phyloP scores from a whole-genome alignment of 2,888 invertebrate species.

The Pammene fasciana region DNA sequence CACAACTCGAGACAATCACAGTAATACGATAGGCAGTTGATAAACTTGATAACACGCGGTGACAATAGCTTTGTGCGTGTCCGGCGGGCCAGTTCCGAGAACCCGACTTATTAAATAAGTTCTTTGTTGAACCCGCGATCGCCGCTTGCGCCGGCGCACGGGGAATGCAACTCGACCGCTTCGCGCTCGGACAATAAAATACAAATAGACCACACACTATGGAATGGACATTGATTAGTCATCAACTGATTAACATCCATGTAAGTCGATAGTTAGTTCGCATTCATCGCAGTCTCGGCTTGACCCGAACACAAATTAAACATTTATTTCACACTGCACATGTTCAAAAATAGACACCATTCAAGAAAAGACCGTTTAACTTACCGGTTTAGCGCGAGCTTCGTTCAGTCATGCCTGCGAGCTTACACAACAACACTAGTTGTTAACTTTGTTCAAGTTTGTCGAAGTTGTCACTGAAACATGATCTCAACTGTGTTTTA shows the following conservation, averaged over 20 bases:
- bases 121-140: conserved; percentile 53
- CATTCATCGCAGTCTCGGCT: conserved; percentile 13
- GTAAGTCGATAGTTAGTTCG: conserved; percentile 1
- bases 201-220: conserved; percentile 35
- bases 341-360: conserved; percentile 53
- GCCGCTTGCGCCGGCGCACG: conserved; percentile 44
- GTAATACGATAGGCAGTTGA: conserved; percentile 35
- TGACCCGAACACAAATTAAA: conserved; percentile 10
- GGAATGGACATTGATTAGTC: conserved; percentile 37
- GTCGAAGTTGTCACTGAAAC: conserved; percentile 58
- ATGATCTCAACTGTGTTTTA: conserved; percentile 52
- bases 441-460: conserved; percentile 70
- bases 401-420: conserved; percentile 71
- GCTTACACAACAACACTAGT: conserved; percentile 62
- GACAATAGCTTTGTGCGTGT: conserved; percentile 60
- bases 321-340: conserved; percentile 30
- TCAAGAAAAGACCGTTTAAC: conserved; percentile 72
- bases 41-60: conserved; percentile 38
- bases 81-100: conserved; percentile 64
- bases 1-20: conserved; percentile 36
- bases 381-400: conserved; percentile 78
- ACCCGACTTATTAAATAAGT: conserved; percentile 63
- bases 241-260: conserved; percentile 35
- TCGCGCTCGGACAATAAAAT: conserved; percentile 32
- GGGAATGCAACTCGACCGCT: conserved; percentile 48